Percentiles rank a stretch among this genome's conserved stretches.
Evolutionary conservation across 2,113 vertebrate genomes (phyloP).

Genomic region (Cynoglossus semilaevis): DNA sequence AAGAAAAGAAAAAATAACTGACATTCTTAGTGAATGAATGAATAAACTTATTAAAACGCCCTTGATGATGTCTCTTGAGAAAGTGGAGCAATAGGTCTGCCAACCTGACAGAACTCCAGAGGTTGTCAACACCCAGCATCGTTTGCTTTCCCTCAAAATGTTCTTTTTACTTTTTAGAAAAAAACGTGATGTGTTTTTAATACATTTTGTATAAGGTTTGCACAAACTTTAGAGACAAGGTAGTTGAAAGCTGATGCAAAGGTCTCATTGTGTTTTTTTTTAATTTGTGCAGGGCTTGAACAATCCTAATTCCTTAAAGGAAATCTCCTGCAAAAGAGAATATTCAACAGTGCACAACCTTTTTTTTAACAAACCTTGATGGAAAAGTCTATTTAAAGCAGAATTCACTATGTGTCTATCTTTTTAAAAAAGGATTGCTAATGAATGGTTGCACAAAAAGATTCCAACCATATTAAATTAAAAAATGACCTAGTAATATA

Average conservation of each 20-base stretch:
- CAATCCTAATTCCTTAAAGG: constrained; percentile 29
- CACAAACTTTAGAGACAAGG: constrained; percentile 25
- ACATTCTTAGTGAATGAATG: constrained; percentile 8
- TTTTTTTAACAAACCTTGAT: constrained; percentile 51
- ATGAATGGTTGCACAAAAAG: constrained; percentile 37
- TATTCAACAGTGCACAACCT: constrained; percentile 22
- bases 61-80: background rate
- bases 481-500: constrained; percentile 16
- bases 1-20: constrained; percentile 82
- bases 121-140: constrained; percentile 24
- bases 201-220: constrained; percentile 1
- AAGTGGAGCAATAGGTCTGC: background rate
- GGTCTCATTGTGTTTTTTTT: constrained; percentile 20
- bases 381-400: constrained; percentile 46
- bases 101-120: background rate
- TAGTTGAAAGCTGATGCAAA: background rate
- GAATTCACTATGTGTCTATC: constrained; percentile 51
- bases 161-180: constrained; percentile 42
- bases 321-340: constrained; percentile 32
- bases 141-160: constrained; percentile 18
- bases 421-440: constrained; percentile 41
- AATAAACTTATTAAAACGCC: background rate
- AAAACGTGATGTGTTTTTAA: constrained; percentile 31
- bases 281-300: constrained; percentile 67
- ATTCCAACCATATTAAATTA: too few relatives aligned